Evolutionary conservation across 1,140 invertebrate genomes (phyloP), one percentile per base, ranked within the genome.

Genomic region (Anoplolepis gracilipes): DNA sequence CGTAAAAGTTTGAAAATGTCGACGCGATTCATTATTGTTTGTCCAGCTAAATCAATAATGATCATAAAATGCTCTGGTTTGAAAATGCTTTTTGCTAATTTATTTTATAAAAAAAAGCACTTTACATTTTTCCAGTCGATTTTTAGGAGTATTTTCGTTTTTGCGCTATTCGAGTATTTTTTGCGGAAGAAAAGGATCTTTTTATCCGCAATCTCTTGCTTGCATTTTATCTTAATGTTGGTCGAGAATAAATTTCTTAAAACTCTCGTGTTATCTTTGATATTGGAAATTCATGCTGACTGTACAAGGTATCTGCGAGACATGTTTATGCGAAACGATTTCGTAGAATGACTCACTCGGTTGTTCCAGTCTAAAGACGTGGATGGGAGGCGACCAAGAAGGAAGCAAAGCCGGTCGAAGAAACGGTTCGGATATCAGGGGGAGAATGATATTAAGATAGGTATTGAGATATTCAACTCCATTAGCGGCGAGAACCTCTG

Each of bases 321-420:
- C 82, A 85, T 91, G 86, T 92, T 92, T 91, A 92, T 92, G 88
- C 88, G 88, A 91, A 92, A 82, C 85, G 61, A 65, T 88, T 90
- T 85, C 78, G 25, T 75, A 39, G 67, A 90, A 90, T 90, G 85
- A 86, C 84, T 90, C 84, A 87, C 86, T 90, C 88, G 84, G 49
- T 85, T 82, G 57, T 86, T 86, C 86, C 53, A 69, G 25, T 42
- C 59, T 42, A 59, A 81, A 81, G 65, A 72, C 53, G 49, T 72
- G 30, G 67, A 39, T 59, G 65, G 36, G 49, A 64, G 2, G 6
- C 42, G 19, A 16, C 30, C 53, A 39, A 53, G 39, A 33, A 57
- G 39, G 19, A 33, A 69, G 53, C 30, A 67, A 53, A 84, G 61
- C 42, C 30, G 49, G 69, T 53, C 70, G 76, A 64, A 57, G 46